Evolutionary conservation across 2,888 invertebrate genomes (phyloP), one percentile per base, ranked within the genome.

Genomic region (Sinodicranocentrus sp.): DNA sequence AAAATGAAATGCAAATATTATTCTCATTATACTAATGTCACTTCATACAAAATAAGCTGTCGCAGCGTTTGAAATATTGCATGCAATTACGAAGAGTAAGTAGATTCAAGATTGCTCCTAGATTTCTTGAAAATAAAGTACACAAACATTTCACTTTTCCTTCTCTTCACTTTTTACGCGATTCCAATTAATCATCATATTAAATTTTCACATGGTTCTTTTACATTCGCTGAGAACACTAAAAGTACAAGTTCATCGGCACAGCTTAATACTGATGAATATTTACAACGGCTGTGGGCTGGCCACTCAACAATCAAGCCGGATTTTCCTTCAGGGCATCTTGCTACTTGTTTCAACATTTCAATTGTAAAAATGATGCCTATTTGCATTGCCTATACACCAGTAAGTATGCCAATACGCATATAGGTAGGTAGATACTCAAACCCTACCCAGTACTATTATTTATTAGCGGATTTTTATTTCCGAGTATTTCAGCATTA

Each of bases 201-300:
- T 61, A 28, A 15, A n/a, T 23, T 17, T 39, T 13, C 23, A 63
- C 23, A 61, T n/a, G n/a, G n/a, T n/a, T 8, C n/a, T 61, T 61
- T 61, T 61, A 59, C 21, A 19, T n/a, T 23, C 23, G 15, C 10
- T 57, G 23, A 61, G 17, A 33, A 61, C 33, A 61, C 28, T 54
- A 54, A 70, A 33, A 57, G 52, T 39, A 76, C 54, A 65, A 76
- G 54, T 67, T 63, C 65, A 67, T 76, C 67, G 23, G 39, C 65
- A 43, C 25, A 63, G 44, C 19, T 28, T 65, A 48, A 52, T 8
- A 65, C 63, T 44, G 48, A 28, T 63, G 52, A 61, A 72, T 59
- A 57, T 13, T 61, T n/a, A 57, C 57, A 54, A 17, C 17, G 21
- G 23, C 23, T 23, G 57, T 21, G 57, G 57, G 57, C 57, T 15